Evolutionary conservation across 2,888 invertebrate species (phyloP).

Genomic region (Eugnorisma glareosa): DNA sequence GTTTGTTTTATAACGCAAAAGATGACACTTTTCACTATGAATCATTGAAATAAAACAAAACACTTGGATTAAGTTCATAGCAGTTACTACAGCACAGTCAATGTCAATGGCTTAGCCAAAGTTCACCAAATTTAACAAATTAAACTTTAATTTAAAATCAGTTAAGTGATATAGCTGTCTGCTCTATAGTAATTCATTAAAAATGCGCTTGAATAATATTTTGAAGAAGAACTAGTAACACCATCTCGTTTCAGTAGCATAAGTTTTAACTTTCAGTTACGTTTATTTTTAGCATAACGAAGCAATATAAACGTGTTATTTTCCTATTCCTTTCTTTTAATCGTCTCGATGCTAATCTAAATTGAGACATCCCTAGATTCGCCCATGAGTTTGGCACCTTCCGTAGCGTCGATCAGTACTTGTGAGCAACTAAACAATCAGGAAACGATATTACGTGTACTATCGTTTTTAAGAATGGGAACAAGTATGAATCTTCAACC

Average conservation of each 20-base stretch:
- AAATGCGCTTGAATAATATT: background rate
- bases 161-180: background rate
- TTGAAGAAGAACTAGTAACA: background rate
- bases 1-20: background rate
- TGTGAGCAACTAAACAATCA: background rate
- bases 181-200: background rate
- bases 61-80: background rate
- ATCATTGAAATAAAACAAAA: background rate
- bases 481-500: background rate
- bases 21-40: background rate
- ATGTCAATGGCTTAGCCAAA: background rate
- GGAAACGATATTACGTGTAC: background rate
- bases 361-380: background rate
- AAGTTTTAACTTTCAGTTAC: background rate
- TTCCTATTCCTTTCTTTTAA: background rate
- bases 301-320: background rate
- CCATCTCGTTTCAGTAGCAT: background rate
- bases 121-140: slow-evolving; percentile 1
- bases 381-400: background rate
- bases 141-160: slow-evolving; percentile 37
- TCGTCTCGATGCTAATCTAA: background rate
- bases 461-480: background rate
- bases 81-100: background rate
- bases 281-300: background rate
- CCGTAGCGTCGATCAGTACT: background rate